Conservation (phyloP, 2,113 vertebrate species). For the Phodopus roborovskii region DNA sequence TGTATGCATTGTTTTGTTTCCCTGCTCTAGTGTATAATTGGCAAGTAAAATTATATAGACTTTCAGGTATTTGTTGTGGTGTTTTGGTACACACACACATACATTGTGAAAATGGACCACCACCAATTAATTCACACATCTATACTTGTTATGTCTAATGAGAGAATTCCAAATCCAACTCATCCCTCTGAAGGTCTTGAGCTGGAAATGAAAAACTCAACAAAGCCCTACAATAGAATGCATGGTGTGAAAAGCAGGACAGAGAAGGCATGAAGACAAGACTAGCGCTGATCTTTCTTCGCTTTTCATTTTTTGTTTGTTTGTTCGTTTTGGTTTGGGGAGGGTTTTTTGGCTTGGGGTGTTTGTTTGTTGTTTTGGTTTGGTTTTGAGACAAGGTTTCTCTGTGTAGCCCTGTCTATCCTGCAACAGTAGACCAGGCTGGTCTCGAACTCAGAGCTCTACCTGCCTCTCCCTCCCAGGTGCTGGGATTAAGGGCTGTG, state of each 20-base stretch:
- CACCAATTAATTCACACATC: neutral
- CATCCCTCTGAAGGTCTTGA: neutral
- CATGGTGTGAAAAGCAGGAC: neutral
- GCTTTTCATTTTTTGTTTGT: neutral
- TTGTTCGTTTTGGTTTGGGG: neutral
- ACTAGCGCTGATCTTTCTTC: neutral
- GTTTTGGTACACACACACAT: neutral
- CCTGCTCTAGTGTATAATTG: neutral
- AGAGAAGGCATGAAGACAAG: neutral
- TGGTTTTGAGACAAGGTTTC: neutral
- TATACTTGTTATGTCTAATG: neutral
- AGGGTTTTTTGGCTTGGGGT: neutral
- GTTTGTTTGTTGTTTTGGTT: neutral
- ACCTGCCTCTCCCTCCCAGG: neutral
- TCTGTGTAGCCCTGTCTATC: neutral
- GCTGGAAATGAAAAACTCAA: neutral
- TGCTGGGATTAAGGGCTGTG: neutral
- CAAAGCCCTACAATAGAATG: neutral
- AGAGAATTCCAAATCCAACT: neutral
- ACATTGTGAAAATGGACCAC: neutral
- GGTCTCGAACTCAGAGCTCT: neutral
- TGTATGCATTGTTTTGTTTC: neutral
- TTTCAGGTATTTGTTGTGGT: neutral
- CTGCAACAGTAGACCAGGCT: neutral
- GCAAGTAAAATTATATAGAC: neutral